Evolutionary conservation across 2,888 invertebrate species (phyloP).

Genomic region (Conistra vaccinii): DNA sequence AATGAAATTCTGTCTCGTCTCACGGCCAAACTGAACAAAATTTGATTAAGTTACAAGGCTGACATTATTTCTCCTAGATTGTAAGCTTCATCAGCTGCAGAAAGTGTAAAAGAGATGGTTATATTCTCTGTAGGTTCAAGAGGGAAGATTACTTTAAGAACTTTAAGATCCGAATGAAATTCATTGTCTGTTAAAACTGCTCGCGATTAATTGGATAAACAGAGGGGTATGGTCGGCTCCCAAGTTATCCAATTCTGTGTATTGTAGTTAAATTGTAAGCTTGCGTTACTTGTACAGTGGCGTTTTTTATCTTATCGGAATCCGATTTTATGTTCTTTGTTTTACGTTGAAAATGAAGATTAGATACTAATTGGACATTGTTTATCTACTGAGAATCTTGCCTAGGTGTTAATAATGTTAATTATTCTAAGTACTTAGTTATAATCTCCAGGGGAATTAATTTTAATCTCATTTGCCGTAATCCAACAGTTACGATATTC

Average conservation of each 20-base stretch:
- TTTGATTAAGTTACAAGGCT: conserved; percentile 88
- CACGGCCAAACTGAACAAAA: conserved; percentile 81
- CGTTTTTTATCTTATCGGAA: conserved; percentile 33
- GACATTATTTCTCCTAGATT: conserved; percentile 81
- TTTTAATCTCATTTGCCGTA: conserved; percentile 25
- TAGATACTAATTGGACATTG: not conserved
- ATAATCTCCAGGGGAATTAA: conserved; percentile 16
- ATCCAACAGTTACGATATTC: conserved; percentile 42
- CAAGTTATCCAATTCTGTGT: conserved; percentile 67
- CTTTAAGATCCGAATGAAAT: conserved; percentile 75
- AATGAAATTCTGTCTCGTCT: conserved; percentile 82
- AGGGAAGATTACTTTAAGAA: conserved; percentile 75
- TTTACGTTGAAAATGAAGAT: not conserved
- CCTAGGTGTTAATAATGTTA: conserved; percentile 21
- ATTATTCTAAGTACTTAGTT: not conserved
- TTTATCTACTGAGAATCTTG: not conserved
- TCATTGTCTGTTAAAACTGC: conserved; percentile 75
- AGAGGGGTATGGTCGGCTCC: conserved; percentile 66
- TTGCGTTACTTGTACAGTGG: conserved; percentile 32
- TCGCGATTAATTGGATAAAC: conserved; percentile 79
- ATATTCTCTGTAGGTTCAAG: conserved; percentile 65
- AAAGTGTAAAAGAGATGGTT: conserved; percentile 66
- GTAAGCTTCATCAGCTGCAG: conserved; percentile 63
- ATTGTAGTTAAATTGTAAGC: conserved; percentile 52
- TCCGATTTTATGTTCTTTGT: conserved; percentile 15